A percentile compares a stretch with the other conserved stretches of the same genome.
Evolutionary conservation across 2,113 vertebrate species (phyloP).

Genomic region (Equus przewalskii): DNA sequence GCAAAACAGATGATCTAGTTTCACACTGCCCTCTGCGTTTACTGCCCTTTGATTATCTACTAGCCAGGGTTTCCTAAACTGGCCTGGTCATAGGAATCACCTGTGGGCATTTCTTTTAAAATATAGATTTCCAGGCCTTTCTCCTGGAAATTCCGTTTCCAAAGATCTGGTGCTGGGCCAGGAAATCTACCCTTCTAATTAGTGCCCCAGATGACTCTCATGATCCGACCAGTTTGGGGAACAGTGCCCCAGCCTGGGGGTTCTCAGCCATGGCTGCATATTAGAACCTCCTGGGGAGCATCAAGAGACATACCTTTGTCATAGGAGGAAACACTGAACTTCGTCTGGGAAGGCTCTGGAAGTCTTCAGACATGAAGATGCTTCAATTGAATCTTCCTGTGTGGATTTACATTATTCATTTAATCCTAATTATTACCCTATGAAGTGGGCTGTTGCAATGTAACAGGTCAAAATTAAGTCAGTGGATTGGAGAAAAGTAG

Average conservation of each 20-base stretch:
- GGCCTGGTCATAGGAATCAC: slow-evolving; percentile 40
- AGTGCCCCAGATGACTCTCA: background rate
- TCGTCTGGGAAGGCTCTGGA: background rate
- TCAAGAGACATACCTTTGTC: background rate
- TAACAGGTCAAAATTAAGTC: slow-evolving; percentile 1
- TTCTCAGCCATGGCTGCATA: background rate
- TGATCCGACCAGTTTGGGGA: background rate
- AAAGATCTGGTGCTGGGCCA: slow-evolving; percentile 37
- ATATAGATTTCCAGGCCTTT: slow-evolving; percentile 52
- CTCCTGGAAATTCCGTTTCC: slow-evolving; percentile 68
- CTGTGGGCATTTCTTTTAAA: slow-evolving; percentile 50
- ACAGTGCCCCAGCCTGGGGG: background rate
- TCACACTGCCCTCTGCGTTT: background rate
- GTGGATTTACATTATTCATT: slow-evolving; percentile 16
- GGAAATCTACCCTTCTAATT: slow-evolving; percentile 43
- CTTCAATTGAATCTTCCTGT: background rate
- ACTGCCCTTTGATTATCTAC: background rate
- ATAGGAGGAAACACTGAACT: background rate
- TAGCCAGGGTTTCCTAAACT: slow-evolving; percentile 20
- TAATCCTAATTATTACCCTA: background rate
- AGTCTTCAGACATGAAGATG: background rate
- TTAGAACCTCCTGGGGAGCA: background rate
- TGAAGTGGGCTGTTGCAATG: background rate
- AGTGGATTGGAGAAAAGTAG: slow-evolving; percentile 2
- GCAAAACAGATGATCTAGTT: slow-evolving; percentile 34